A percentile compares a stretch with the other conserved stretches of the same genome.
These are phyloP conservation scores for Lacerta viridis DNA, from an alignment of 2,797 vertebrate species.

Conservation along the genomic window DNA sequence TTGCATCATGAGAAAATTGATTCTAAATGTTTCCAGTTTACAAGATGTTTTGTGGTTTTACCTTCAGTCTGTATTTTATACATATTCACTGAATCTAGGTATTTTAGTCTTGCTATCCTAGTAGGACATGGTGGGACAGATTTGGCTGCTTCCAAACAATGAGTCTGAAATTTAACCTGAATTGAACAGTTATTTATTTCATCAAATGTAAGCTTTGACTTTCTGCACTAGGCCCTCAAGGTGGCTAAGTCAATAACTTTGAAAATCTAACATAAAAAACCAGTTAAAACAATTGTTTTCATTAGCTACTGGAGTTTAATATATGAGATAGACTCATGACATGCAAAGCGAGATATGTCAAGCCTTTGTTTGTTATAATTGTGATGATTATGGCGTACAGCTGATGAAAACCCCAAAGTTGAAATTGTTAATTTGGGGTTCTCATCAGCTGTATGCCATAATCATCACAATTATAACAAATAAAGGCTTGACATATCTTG, in stretches of 20 bases:
- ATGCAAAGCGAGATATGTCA: too few species aligned
- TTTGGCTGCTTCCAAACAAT: background rate
- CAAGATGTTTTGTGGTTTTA: background rate
- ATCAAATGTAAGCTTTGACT: background rate
- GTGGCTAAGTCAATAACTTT: background rate
- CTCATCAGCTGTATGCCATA: too few species aligned
- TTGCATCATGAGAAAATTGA: slow-evolving; percentile 13
- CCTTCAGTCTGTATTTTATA: background rate
- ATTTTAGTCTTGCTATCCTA: slow-evolving; percentile 6
- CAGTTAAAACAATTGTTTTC: background rate
- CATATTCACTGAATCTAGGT: background rate
- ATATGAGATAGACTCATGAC: too few species aligned
- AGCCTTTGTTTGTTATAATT: too few species aligned
- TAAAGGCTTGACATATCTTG: too few species aligned
- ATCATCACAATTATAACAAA: too few species aligned
- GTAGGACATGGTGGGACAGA: background rate
- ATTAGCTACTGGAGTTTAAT: too few species aligned
- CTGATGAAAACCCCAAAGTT: too few species aligned
- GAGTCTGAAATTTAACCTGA: background rate
- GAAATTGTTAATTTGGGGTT: too few species aligned
- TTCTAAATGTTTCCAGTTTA: slow-evolving; percentile 32
- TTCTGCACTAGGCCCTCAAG: background rate
- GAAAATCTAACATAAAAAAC: background rate
- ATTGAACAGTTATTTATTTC: background rate
- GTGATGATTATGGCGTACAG: too few species aligned